Conservation (phyloP, 2,797 vertebrate genomes). For the Pterois miles region DNA sequence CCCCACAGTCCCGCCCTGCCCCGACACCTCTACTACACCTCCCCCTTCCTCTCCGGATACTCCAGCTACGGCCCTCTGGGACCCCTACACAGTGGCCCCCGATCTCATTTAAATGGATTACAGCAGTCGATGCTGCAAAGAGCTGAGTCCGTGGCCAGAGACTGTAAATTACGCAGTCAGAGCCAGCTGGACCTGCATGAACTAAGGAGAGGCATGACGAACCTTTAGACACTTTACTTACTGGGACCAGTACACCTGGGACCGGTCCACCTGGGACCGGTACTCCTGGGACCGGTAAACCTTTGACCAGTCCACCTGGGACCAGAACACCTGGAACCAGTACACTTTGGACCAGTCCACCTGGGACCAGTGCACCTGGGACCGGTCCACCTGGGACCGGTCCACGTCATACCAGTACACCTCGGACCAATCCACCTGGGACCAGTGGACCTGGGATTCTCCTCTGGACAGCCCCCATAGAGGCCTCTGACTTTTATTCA, state of each 20-base stretch:
- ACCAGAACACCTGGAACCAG: too few species aligned
- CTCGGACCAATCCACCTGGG: too few species aligned
- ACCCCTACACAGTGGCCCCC: constrained; percentile 82
- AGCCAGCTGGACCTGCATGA: constrained; percentile 87
- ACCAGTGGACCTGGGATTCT: not conserved
- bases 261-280: too few species aligned
- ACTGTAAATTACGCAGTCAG: constrained; percentile 83
- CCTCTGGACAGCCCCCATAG: not conserved
- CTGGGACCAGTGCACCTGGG: too few species aligned
- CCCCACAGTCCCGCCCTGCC: constrained; percentile 85
- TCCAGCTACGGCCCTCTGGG: constrained; percentile 90
- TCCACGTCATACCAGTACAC: too few species aligned
- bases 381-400: too few species aligned
- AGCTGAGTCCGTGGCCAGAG: constrained; percentile 85
- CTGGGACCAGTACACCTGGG: constrained; percentile 13
- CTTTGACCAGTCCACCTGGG: too few species aligned
- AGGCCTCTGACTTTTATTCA: constrained; percentile 32
- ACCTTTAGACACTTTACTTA: constrained; percentile 66
- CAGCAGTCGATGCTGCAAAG: constrained; percentile 89
- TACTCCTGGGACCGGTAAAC: too few species aligned
- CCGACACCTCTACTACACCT: constrained; percentile 89
- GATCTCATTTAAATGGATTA: constrained; percentile 89
- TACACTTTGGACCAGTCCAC: too few species aligned
- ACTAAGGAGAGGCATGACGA: constrained; percentile 89
- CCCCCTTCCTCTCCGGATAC: constrained; percentile 90